These are phyloP conservation scores for Drosophila guanche DNA, from an alignment of 1,140 invertebrate species.

Conservation along the genomic window DNA sequence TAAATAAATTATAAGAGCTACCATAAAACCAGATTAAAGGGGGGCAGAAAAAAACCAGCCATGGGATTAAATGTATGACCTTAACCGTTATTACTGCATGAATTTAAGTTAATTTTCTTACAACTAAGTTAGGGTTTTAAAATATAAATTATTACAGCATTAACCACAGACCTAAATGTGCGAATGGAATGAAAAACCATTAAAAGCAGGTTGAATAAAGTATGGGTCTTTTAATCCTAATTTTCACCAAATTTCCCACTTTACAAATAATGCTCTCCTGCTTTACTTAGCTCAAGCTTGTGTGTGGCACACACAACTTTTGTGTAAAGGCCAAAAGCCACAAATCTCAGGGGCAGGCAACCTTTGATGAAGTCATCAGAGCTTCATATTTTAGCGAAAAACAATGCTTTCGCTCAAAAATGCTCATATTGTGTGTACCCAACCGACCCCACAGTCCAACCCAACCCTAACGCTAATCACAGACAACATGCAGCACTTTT, in stretches of 20 bases:
- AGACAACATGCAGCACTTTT: constrained; percentile 22
- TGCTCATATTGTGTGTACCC: constrained; percentile 28
- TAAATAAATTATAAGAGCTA: constrained; percentile 34
- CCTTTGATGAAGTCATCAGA: constrained; percentile 67
- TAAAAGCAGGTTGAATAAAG: too few relatives aligned
- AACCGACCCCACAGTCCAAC: background rate
- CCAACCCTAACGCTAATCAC: constrained; percentile 7
- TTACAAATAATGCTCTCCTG: background rate
- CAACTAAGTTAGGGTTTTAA: too few relatives aligned
- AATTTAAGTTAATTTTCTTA: too few relatives aligned
- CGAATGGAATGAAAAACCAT: too few relatives aligned
- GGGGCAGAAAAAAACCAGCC: constrained; percentile 2
- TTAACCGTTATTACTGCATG: background rate
- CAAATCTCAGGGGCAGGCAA: constrained; percentile 21
- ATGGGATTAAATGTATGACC: background rate
- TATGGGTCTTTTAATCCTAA: too few relatives aligned
- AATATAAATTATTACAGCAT: too few relatives aligned
- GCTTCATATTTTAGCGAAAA: constrained; percentile 24
- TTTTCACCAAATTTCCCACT: too few relatives aligned
- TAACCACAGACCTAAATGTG: too few relatives aligned
- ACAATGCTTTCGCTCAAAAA: constrained; percentile 29
- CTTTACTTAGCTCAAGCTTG: background rate
- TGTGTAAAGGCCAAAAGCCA: constrained; percentile 24
- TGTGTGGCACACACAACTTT: background rate
- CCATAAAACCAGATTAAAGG: constrained; percentile 29